Conservation (phyloP, 2,113 vertebrate genomes). For the Gobiocypris rarus region DNA sequence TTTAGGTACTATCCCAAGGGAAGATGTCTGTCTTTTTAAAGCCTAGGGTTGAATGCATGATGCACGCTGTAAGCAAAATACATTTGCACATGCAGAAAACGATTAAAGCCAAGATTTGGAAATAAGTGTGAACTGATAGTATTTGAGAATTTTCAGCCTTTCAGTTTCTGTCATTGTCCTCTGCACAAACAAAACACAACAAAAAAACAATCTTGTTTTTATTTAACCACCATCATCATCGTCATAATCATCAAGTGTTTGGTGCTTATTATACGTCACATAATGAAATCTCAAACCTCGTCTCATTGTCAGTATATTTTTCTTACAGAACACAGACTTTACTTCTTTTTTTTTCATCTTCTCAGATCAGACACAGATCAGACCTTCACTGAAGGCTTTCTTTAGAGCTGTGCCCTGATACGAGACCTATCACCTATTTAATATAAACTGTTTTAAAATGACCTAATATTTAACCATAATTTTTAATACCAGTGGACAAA, state of each 20-base stretch:
- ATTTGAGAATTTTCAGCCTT: neutral
- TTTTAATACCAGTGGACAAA: conserved; percentile 44
- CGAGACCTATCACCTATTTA: conserved; percentile 8
- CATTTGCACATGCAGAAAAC: conserved; percentile 27
- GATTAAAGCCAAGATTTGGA: conserved; percentile 15
- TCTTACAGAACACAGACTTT: neutral
- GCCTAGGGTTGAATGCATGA: conserved; percentile 8
- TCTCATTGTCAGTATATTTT: neutral
- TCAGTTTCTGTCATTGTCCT: neutral
- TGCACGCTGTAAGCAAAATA: conserved; percentile 1
- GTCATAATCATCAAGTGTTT: neutral
- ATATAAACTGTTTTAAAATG: conserved; percentile 22
- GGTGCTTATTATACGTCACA: conserved; percentile 24
- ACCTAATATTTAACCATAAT: neutral
- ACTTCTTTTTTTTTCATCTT: neutral
- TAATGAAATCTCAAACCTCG: neutral
- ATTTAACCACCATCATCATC: neutral
- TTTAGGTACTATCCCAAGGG: conserved; percentile 1
- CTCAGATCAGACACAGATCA: conserved; percentile 29
- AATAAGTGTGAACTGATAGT: conserved; percentile 25
- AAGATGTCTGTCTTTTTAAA: conserved; percentile 17
- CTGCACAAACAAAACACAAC: neutral
- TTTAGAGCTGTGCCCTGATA: conserved; percentile 24
- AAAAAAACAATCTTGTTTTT: neutral
- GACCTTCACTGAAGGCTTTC: conserved; percentile 30